Percentiles rank a stretch among this genome's conserved stretches.
phyloP scores from a whole-genome alignment of 2,113 vertebrate species.

The Callithrix jacchus region DNA sequence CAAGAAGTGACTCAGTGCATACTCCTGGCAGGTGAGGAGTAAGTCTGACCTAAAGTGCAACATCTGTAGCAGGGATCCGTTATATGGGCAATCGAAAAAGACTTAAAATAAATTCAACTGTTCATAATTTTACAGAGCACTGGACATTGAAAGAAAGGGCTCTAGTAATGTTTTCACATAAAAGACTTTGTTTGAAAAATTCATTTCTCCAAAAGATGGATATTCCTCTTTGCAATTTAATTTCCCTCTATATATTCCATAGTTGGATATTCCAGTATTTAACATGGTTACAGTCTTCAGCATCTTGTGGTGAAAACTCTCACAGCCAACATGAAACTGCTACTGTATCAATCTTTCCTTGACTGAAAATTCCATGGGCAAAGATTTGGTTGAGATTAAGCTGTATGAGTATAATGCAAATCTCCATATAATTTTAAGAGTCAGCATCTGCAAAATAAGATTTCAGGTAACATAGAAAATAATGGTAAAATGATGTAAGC shows the following conservation, averaged over 20 bases:
- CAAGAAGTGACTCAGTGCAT: accelerated
- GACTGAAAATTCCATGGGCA: neutral
- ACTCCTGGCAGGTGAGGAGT: accelerated
- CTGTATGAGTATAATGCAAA: neutral
- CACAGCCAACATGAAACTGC: neutral
- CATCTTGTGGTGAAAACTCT: neutral
- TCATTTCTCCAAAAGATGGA: neutral
- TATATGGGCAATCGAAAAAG: neutral
- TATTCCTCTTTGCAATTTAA: neutral
- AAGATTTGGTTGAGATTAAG: neutral
- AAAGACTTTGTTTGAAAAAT: neutral
- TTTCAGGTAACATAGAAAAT: neutral
- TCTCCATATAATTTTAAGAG: neutral
- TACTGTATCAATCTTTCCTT: neutral
- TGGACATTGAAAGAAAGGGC: neutral
- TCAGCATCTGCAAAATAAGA: neutral
- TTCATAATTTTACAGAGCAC: neutral
- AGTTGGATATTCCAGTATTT: neutral
- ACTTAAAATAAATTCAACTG: neutral
- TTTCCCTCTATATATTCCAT: neutral
- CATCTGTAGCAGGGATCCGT: no score
- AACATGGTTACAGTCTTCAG: neutral
- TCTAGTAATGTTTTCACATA: neutral
- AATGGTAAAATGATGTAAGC: neutral
- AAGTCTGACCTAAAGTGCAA: neutral